phyloP scores from a whole-genome alignment of 2,888 invertebrate species.

The Onthophagus sagittarius region DNA sequence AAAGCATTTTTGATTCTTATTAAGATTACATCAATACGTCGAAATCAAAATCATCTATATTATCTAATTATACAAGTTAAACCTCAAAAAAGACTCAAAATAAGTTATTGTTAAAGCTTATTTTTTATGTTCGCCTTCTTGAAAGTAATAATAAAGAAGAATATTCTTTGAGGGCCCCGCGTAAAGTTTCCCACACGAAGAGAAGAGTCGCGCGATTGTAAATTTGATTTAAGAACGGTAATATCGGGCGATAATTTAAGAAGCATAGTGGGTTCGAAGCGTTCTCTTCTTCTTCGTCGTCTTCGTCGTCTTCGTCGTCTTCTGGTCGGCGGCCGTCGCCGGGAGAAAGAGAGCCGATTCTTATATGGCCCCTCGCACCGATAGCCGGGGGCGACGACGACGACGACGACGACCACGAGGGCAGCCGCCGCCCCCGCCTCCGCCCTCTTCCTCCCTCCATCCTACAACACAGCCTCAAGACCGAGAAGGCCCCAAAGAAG shows the following conservation, averaged over 20 bases:
- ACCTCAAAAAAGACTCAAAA: too few species aligned
- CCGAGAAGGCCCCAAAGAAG: slow-evolving; percentile 16
- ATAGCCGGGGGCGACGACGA: neutral
- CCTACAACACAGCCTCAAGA: neutral
- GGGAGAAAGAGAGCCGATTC: neutral
- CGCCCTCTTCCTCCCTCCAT: slow-evolving; percentile 3
- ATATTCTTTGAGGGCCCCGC: neutral
- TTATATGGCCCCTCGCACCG: neutral
- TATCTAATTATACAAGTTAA: too few species aligned
- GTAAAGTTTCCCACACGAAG: neutral
- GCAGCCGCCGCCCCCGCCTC: neutral
- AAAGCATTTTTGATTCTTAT: too few species aligned
- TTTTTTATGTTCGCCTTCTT: too few species aligned
- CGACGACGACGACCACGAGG: neutral
- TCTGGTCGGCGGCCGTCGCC: neutral
- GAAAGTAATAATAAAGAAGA: neutral
- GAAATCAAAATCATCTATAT: too few species aligned
- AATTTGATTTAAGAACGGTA: neutral
- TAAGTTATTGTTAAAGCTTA: too few species aligned
- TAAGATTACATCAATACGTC: too few species aligned
- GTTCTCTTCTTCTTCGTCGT: too few species aligned
- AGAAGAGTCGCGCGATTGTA: neutral
- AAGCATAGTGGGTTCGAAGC: neutral
- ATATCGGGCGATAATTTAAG: neutral
- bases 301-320: too few species aligned